These are phyloP conservation scores for Bombus fervidus DNA, from an alignment of 1,140 invertebrate genomes.

Conservation along the genomic window DNA sequence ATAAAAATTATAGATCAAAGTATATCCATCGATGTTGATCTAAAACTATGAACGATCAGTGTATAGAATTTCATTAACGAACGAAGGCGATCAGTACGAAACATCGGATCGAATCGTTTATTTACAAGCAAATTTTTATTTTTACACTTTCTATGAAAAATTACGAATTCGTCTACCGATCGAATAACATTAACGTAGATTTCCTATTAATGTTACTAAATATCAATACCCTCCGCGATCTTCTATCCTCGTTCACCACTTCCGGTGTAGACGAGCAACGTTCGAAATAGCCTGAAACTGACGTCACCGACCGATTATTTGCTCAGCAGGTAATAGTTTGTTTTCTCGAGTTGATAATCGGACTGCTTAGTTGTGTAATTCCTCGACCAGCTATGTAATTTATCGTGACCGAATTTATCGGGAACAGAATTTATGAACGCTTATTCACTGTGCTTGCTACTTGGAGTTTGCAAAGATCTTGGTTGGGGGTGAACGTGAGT, in stretches of 20 bases:
- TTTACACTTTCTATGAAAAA: background rate
- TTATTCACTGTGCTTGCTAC: background rate
- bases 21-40: background rate
- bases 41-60: no score
- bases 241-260: background rate
- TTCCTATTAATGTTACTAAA: background rate
- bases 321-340: background rate
- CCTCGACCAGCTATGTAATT: background rate
- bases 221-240: background rate
- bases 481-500: background rate
- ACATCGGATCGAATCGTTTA: no score
- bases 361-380: background rate
- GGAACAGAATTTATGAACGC: background rate
- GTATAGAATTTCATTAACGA: no score
- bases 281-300: background rate
- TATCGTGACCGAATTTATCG: background rate
- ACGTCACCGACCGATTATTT: constrained; percentile 19
- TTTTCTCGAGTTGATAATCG: constrained; percentile 1
- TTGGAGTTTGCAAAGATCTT: background rate
- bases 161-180: background rate
- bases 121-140: no score
- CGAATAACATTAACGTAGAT: background rate
- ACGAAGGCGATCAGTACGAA: no score
- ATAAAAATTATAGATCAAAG: background rate
- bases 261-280: background rate